Percentiles rank a stretch among this genome's conserved stretches.
These are phyloP conservation scores for Rhadinocentrus ornatus DNA, from an alignment of 2,797 vertebrate genomes.

Conservation along the genomic window DNA sequence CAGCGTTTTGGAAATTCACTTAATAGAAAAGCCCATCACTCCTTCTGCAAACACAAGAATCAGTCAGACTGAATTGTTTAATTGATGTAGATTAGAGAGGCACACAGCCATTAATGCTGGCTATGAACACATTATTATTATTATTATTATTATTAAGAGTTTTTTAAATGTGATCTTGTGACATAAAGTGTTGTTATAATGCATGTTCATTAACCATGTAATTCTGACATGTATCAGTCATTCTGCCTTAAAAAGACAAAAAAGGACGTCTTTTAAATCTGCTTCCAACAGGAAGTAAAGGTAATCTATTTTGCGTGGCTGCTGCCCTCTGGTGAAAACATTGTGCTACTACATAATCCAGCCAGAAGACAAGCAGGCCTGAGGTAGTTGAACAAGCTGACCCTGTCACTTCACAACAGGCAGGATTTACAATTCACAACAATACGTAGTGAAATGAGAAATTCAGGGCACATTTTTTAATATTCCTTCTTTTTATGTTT, in stretches of 20 bases:
- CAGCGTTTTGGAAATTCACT: slow-evolving; percentile 44
- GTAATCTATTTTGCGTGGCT: slow-evolving; percentile 4
- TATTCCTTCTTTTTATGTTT: too few species aligned
- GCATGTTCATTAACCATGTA: neutral
- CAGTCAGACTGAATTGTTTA: neutral
- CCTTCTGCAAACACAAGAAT: slow-evolving; percentile 7
- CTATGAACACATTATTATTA: neutral
- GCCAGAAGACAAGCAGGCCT: neutral
- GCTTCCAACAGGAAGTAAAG: neutral
- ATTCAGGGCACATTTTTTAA: neutral
- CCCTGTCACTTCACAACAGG: neutral
- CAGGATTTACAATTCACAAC: too few species aligned
- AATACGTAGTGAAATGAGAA: too few species aligned
- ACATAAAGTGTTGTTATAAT: neutral
- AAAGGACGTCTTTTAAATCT: neutral
- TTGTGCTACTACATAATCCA: slow-evolving; percentile 25
- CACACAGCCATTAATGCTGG: neutral
- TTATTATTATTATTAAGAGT: neutral
- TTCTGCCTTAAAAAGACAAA: slow-evolving; percentile 2
- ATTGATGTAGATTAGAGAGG: slow-evolving; percentile 6
- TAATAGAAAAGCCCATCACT: slow-evolving; percentile 27
- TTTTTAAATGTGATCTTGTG: neutral
- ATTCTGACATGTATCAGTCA: neutral
- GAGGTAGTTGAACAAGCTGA: neutral
- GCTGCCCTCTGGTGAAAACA: slow-evolving; percentile 60